These are phyloP conservation scores for Eutolmus rufibarbis DNA, from an alignment of 2,888 invertebrate genomes.

Conservation along the genomic window DNA sequence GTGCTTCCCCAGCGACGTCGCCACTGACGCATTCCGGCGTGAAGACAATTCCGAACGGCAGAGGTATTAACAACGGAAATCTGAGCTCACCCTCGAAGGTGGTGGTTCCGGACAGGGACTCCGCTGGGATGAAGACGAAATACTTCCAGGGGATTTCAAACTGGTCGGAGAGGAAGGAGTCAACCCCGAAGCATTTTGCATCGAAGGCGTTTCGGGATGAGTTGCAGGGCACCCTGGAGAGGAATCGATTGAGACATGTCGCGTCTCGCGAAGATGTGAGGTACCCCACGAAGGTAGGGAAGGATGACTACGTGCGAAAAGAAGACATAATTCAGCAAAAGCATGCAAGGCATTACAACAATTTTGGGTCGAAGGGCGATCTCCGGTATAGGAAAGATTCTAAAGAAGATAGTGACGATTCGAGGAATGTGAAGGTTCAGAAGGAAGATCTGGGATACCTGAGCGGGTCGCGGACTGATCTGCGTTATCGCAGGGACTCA, in stretches of 20 bases:
- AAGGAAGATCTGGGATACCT: slow-evolving; percentile 55
- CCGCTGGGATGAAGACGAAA: slow-evolving; percentile 63
- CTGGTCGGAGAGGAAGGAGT: slow-evolving; percentile 75
- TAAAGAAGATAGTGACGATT: slow-evolving; percentile 57
- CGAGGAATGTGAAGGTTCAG: slow-evolving; percentile 56
- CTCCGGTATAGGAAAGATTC: slow-evolving; percentile 58
- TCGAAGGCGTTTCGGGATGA: slow-evolving; percentile 62
- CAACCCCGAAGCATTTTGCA: slow-evolving; percentile 57
- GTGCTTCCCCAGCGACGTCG: slow-evolving; percentile 53
- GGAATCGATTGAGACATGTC: slow-evolving; percentile 57
- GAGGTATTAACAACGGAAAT: slow-evolving; percentile 48
- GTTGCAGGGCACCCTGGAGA: slow-evolving; percentile 60
- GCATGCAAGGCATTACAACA: slow-evolving; percentile 51
- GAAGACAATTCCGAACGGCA: slow-evolving; percentile 59
- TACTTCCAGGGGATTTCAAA: slow-evolving; percentile 80
- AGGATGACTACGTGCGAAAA: slow-evolving; percentile 58
- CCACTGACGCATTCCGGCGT: slow-evolving; percentile 62
- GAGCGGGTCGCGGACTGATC: slow-evolving; percentile 55
- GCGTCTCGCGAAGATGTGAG: slow-evolving; percentile 51
- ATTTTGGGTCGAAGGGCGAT: slow-evolving; percentile 57
- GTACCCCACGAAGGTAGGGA: background rate
- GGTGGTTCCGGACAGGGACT: slow-evolving; percentile 66
- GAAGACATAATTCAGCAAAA: slow-evolving; percentile 61
- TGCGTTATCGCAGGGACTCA: slow-evolving; percentile 53
- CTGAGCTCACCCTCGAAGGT: slow-evolving; percentile 64